Conservation (phyloP, 2,888 invertebrate genomes). For the Synergus gifuensis region DNA sequence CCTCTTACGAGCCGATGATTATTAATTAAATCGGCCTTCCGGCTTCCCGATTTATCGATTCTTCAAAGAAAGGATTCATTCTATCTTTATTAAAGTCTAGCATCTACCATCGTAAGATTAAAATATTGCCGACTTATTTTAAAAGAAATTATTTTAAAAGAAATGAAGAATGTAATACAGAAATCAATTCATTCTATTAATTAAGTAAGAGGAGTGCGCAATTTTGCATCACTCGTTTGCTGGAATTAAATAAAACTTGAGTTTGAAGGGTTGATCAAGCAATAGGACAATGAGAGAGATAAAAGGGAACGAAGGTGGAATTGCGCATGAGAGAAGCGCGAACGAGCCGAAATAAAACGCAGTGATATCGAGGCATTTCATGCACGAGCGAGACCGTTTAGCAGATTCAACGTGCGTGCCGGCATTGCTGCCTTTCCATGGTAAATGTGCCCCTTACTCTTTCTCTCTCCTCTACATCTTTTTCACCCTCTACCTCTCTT, state of each 20-base stretch:
- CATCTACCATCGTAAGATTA: neutral
- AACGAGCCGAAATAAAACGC: constrained; percentile 75
- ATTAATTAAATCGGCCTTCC: constrained; percentile 68
- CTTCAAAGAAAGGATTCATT: constrained; percentile 44
- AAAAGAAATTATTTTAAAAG: too few relatives aligned
- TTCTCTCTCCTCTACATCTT: constrained; percentile 58
- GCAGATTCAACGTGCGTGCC: constrained; percentile 78
- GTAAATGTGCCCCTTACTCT: constrained; percentile 59
- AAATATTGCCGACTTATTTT: neutral
- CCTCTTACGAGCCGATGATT: constrained; percentile 65
- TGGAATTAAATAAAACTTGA: neutral
- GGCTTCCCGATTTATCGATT: constrained; percentile 60
- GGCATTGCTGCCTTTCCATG: constrained; percentile 67
- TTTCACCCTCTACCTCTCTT: constrained; percentile 62
- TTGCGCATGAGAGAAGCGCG: constrained; percentile 54
- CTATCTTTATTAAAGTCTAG: constrained; percentile 21
- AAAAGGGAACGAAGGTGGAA: constrained; percentile 67
- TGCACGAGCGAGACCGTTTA: constrained; percentile 77
- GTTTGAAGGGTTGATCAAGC: constrained; percentile 5
- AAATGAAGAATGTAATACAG: too few relatives aligned
- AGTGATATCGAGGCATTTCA: constrained; percentile 78
- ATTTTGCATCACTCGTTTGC: neutral
- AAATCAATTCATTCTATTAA: too few relatives aligned
- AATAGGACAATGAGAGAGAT: constrained; percentile 51
- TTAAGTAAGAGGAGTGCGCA: too few relatives aligned